These are phyloP conservation scores for Stenchaetothrips biformis DNA, from an alignment of 2,888 invertebrate genomes.

Conservation along the genomic window DNA sequence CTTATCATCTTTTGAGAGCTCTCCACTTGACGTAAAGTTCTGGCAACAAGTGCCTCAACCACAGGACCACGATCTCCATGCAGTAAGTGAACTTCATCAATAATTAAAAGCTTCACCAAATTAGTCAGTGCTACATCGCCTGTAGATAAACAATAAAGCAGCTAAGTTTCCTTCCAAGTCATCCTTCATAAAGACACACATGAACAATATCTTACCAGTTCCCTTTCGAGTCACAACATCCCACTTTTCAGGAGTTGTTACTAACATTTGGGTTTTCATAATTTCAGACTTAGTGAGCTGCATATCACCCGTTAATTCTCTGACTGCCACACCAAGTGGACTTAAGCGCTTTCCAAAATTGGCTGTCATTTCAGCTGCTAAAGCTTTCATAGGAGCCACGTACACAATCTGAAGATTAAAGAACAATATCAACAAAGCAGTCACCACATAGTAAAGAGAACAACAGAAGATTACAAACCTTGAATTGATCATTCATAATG, in stretches of 20 bases:
- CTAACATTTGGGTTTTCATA: slow-evolving; percentile 92
- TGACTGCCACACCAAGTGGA: slow-evolving; percentile 71
- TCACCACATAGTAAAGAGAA: neutral
- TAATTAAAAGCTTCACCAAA: slow-evolving; percentile 87
- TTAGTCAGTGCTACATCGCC: slow-evolving; percentile 85
- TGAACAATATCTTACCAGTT: slow-evolving; percentile 52
- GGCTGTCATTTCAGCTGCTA: slow-evolving; percentile 96
- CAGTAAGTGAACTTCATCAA: slow-evolving; percentile 94
- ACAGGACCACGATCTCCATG: slow-evolving; percentile 97
- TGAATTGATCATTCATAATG: slow-evolving; percentile 86
- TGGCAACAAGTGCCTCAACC: slow-evolving; percentile 92
- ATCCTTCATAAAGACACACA: neutral
- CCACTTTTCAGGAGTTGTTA: slow-evolving; percentile 99
- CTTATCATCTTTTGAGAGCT: slow-evolving; percentile 91
- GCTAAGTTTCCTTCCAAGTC: neutral
- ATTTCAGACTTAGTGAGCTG: slow-evolving; percentile 92
- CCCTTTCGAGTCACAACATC: slow-evolving; percentile 97
- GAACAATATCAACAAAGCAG: slow-evolving; percentile 30
- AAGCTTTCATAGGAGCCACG: slow-evolving; percentile 98
- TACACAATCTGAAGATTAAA: slow-evolving; percentile 73
- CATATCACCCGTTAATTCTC: slow-evolving; percentile 97
- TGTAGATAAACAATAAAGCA: slow-evolving; percentile 41
- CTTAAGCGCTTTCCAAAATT: slow-evolving; percentile 80
- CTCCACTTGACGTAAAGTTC: slow-evolving; percentile 89
- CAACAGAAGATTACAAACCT: slow-evolving; percentile 52